Evolutionary conservation across 2,888 invertebrate species (phyloP).

Genomic region (Apeira syringaria): DNA sequence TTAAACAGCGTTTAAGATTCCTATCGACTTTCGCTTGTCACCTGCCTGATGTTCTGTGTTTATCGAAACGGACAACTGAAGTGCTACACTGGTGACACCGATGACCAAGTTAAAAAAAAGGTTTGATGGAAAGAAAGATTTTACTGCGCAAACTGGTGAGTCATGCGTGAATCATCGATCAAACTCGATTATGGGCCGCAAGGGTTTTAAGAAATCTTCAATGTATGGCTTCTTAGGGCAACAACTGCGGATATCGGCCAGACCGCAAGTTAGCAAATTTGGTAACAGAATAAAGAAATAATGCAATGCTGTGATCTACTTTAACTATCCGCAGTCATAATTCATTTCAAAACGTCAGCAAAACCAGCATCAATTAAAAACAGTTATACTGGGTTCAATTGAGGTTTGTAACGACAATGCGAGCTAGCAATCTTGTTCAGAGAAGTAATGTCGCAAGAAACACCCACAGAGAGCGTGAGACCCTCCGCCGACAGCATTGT

Average conservation of each 20-base stretch:
- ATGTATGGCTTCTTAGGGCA: slow-evolving; percentile 36
- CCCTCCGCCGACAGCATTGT: slow-evolving; percentile 52
- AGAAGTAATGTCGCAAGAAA: slow-evolving; percentile 66
- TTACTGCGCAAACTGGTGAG: slow-evolving; percentile 33
- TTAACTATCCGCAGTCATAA: slow-evolving; percentile 29
- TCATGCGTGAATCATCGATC: slow-evolving; percentile 51
- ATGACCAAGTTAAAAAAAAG: slow-evolving; percentile 34
- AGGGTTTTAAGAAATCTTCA: slow-evolving; percentile 39
- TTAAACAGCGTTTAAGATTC: slow-evolving; percentile 47
- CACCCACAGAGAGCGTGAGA: slow-evolving; percentile 72
- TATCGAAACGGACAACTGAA: slow-evolving; percentile 41
- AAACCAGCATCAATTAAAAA: slow-evolving; percentile 41
- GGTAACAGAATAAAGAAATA: slow-evolving; percentile 7
- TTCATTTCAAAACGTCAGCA: slow-evolving; percentile 35
- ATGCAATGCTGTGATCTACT: slow-evolving; percentile 1
- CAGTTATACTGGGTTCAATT: slow-evolving; percentile 40
- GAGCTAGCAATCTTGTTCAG: slow-evolving; percentile 43
- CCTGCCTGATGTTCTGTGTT: slow-evolving; percentile 39
- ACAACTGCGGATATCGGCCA: slow-evolving; percentile 18
- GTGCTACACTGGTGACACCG: slow-evolving; percentile 27
- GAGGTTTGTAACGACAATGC: slow-evolving; percentile 38
- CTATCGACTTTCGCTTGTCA: slow-evolving; percentile 61
- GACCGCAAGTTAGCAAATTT: slow-evolving; percentile 19
- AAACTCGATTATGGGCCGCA: slow-evolving; percentile 35
- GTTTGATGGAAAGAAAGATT: slow-evolving; percentile 35